Conservation (phyloP, 2,797 vertebrate species). For the Sus cebifrons region DNA sequence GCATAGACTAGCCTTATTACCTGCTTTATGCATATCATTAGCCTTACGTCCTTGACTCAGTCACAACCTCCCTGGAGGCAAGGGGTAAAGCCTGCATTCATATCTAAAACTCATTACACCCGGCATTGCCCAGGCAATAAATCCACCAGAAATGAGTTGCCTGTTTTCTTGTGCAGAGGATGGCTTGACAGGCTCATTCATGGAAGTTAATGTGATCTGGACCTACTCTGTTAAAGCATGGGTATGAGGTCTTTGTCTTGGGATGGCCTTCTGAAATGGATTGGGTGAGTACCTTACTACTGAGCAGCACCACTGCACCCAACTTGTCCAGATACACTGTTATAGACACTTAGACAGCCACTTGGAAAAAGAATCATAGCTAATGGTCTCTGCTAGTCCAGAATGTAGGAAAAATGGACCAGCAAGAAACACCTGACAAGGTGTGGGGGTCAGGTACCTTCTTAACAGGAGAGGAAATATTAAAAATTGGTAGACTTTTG, state of each 20-base stretch:
- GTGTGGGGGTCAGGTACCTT: not conserved
- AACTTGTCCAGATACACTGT: not conserved
- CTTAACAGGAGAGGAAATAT: not conserved
- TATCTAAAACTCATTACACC: not conserved
- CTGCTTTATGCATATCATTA: conserved; percentile 10
- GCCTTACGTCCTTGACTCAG: not conserved
- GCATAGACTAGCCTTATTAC: not conserved
- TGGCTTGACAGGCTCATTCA: not conserved
- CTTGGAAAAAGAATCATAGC: not conserved
- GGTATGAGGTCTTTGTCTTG: not conserved
- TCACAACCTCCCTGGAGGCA: not conserved
- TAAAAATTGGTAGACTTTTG: not conserved
- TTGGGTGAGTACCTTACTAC: not conserved
- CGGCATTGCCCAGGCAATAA: not conserved
- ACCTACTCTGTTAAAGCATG: not conserved
- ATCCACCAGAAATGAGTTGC: not conserved
- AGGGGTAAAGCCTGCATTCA: not conserved
- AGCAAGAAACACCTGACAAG: not conserved
- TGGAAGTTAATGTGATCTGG: not conserved
- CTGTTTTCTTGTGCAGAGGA: not conserved
- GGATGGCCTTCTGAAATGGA: not conserved
- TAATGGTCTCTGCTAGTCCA: not conserved
- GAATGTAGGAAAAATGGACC: not conserved
- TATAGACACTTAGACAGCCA: not conserved
- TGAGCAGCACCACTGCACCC: not conserved